Evolutionary conservation across 2,888 invertebrate species (phyloP).

Genomic region (Drosophila lacicola): DNA sequence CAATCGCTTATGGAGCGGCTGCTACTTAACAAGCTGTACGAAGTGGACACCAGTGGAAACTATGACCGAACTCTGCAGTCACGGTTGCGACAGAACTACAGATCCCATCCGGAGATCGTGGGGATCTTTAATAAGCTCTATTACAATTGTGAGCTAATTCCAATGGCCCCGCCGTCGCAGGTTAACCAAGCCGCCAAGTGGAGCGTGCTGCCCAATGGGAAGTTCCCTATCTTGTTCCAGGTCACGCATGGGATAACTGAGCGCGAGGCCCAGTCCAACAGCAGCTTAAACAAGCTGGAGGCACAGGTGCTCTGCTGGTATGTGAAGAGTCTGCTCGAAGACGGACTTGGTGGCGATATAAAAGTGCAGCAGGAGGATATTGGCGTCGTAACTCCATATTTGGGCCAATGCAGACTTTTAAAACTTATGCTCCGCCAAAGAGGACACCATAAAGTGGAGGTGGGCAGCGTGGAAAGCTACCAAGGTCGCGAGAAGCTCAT

Average conservation of each 20-base stretch:
- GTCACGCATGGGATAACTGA: slow-evolving; percentile 6
- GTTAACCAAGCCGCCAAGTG: slow-evolving; percentile 9
- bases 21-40: slow-evolving; percentile 85
- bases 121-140: slow-evolving; percentile 89
- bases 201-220: neutral
- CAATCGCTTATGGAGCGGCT: slow-evolving; percentile 90
- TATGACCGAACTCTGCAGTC: slow-evolving; percentile 88
- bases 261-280: slow-evolving; percentile 68
- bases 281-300: slow-evolving; percentile 88
- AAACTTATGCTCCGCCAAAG: slow-evolving; percentile 39
- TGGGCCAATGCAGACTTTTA: slow-evolving; percentile 80
- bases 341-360: slow-evolving; percentile 83
- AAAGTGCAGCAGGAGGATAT: slow-evolving; percentile 85
- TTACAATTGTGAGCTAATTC: slow-evolving; percentile 88
- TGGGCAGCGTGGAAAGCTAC: slow-evolving; percentile 94
- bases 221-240: slow-evolving; percentile 10
- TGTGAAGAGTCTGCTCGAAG: slow-evolving; percentile 85
- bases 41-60: slow-evolving; percentile 57
- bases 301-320: slow-evolving; percentile 87
- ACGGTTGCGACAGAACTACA: slow-evolving; percentile 90
- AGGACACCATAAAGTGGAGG: slow-evolving; percentile 85
- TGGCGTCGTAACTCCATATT: slow-evolving; percentile 87
- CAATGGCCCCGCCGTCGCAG: slow-evolving; percentile 68
- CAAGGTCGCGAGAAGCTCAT: slow-evolving; percentile 94
- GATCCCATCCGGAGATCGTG: slow-evolving; percentile 89